Percentiles rank a stretch among this genome's conserved stretches.
These are phyloP conservation scores for Eutrigla gurnardus DNA, from an alignment of 2,797 vertebrate species.

Conservation along the genomic window DNA sequence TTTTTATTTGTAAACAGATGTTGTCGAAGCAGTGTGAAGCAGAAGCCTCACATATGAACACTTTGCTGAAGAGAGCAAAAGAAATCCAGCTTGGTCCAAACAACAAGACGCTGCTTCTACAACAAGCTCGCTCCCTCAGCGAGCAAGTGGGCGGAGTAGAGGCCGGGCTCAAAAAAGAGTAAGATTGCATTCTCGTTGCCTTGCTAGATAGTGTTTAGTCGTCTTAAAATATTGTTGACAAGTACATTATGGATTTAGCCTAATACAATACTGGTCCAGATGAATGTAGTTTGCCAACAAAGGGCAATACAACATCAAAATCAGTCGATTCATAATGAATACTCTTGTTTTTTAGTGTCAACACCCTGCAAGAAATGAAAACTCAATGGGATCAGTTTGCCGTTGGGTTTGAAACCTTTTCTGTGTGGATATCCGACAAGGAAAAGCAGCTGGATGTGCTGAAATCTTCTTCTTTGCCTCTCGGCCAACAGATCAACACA, in stretches of 20 bases:
- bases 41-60: constrained; percentile 88
- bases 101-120: constrained; percentile 87
- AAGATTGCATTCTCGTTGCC: constrained; percentile 47
- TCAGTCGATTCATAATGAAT: not conserved
- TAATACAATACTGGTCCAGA: not conserved
- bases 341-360: constrained; percentile 84
- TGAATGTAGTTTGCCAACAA: not conserved
- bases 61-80: constrained; percentile 89
- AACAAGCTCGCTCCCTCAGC: constrained; percentile 88
- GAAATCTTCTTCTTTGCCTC: constrained; percentile 85
- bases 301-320: not conserved
- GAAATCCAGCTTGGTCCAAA: constrained; percentile 93
- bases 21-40: constrained; percentile 88
- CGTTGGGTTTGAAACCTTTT: constrained; percentile 90
- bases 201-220: not conserved
- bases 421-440: constrained; percentile 92
- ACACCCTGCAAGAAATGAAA: constrained; percentile 93
- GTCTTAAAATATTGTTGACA: not conserved
- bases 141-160: constrained; percentile 91
- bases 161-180: constrained; percentile 92
- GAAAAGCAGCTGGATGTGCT: constrained; percentile 90
- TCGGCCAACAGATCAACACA: constrained; percentile 88
- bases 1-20: constrained; percentile 81
- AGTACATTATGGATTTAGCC: not conserved
- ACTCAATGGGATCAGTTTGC: constrained; percentile 93